Evolutionary conservation across 2,888 invertebrate genomes (phyloP), one percentile per base, ranked within the genome.

Genomic region (Tachystola acroxantha): DNA sequence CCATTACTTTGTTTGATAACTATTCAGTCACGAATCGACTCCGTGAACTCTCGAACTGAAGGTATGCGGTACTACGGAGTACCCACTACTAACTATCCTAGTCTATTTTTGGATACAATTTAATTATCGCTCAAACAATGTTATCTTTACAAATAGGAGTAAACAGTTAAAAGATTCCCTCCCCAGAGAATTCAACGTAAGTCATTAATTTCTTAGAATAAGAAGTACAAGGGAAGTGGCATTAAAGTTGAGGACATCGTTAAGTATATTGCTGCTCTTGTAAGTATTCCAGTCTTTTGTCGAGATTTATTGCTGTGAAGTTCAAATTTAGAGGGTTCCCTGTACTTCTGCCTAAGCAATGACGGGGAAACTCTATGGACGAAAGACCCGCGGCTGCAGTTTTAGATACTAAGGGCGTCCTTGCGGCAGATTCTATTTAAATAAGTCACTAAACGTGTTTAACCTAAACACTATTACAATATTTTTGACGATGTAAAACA

Each of bases 231-330:
- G 50, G 39, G 45, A 45, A 43, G 40, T 39, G 48, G 48, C 46
- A 45, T 46, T 48, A 48, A 40, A 48, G 38, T 48, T 48, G 40
- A 46, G 42, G 42, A 42, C 45, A 38, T 48, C 43, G 42, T 48
- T 52, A 45, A 46, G 50, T 48, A 48, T 46, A 50, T 42, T 43
- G 46, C 49, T 41, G 43, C 46, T 49, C 35, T 26, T 36, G 40
- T 40, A 36, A 40, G 41, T 43, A 40, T 46, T 50, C 37, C 42
- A 49, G 46, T 42, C 43, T 48, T 46, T 47, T 38, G 38, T 40
- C 16, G 36, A 42, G 41, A 48, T 48, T 52, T 48, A 52, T 48
- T 37, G 39, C 48, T 39, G 36, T 26, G 24, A 46, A 50, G 40
- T 43, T 40, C 12, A 33, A 36, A 34, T 30, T 40, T 36, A 36